Conservation (phyloP, 2,888 invertebrate genomes). For the Tachina lurida region DNA sequence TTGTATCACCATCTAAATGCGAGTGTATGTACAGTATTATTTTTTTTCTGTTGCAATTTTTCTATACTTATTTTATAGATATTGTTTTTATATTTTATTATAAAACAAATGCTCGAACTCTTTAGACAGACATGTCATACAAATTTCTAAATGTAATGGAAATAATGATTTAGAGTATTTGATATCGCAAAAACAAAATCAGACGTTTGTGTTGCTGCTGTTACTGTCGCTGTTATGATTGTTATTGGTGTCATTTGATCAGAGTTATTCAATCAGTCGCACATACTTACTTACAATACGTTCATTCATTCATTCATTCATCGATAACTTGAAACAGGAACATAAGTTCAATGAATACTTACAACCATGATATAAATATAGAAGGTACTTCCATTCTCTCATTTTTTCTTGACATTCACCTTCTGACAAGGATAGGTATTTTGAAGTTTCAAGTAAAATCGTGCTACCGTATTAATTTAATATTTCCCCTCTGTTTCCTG, state of each 20-base stretch:
- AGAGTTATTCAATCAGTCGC: constrained; percentile 35
- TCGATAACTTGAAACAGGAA: constrained; percentile 40
- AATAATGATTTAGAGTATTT: constrained; percentile 26
- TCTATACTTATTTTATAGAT: constrained; percentile 15
- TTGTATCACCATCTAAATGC: constrained; percentile 41
- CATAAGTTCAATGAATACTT: constrained; percentile 51
- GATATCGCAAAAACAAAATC: constrained; percentile 40
- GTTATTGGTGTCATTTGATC: constrained; percentile 42
- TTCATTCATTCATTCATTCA: constrained; percentile 24
- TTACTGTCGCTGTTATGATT: neutral
- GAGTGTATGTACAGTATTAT: too few species aligned
- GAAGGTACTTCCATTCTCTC: too few species aligned
- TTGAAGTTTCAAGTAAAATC: too few species aligned
- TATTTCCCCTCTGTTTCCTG: too few species aligned
- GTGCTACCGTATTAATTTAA: too few species aligned
- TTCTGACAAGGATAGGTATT: too few species aligned
- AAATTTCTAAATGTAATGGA: constrained; percentile 32
- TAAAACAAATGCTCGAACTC: constrained; percentile 30
- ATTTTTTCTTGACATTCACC: too few species aligned
- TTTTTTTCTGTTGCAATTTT: constrained; percentile 7
- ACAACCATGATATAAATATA: too few species aligned
- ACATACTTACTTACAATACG: constrained; percentile 20
- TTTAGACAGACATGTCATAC: constrained; percentile 29
- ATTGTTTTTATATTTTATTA: constrained; percentile 24
- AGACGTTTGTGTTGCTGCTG: constrained; percentile 8